Percentiles rank a stretch among this genome's conserved stretches.
These are phyloP conservation scores for Belonocnema kinseyi DNA, from an alignment of 1,140 invertebrate genomes.

Conservation along the genomic window DNA sequence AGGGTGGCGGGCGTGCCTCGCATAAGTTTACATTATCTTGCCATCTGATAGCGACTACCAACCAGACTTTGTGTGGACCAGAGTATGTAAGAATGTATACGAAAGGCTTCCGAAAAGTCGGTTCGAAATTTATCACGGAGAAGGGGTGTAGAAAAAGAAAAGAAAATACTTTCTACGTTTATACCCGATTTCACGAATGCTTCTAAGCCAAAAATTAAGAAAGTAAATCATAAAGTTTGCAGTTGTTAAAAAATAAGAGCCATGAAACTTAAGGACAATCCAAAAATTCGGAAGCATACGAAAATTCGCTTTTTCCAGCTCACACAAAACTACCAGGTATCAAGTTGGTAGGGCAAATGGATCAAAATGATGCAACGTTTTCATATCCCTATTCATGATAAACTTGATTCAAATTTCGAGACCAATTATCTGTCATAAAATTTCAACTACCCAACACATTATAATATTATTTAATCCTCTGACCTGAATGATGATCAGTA, in stretches of 20 bases:
- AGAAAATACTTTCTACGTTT: background rate
- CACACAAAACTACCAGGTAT: too few relatives aligned
- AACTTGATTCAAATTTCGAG: too few relatives aligned
- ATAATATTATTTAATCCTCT: too few relatives aligned
- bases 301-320: constrained; percentile 36
- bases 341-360: too few relatives aligned
- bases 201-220: background rate
- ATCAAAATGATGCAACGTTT: too few relatives aligned
- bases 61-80: constrained; percentile 49
- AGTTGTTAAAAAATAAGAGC: constrained; percentile 50
- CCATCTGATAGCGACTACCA: constrained; percentile 70
- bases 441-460: too few relatives aligned
- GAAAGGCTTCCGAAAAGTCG: constrained; percentile 38
- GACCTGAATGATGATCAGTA: too few relatives aligned
- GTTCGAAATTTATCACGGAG: constrained; percentile 2
- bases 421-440: too few relatives aligned
- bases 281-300: constrained; percentile 62
- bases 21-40: constrained; percentile 77
- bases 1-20: constrained; percentile 70
- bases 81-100: constrained; percentile 54
- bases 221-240: constrained; percentile 26
- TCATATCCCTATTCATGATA: too few relatives aligned
- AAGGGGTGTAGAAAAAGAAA: constrained; percentile 18
- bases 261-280: constrained; percentile 65
- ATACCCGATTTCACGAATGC: constrained; percentile 6